Percentiles rank a stretch among this genome's conserved stretches.
These are phyloP conservation scores for Paratrypauchen microcephalus DNA, from an alignment of 2,797 vertebrate genomes.

Conservation along the genomic window DNA sequence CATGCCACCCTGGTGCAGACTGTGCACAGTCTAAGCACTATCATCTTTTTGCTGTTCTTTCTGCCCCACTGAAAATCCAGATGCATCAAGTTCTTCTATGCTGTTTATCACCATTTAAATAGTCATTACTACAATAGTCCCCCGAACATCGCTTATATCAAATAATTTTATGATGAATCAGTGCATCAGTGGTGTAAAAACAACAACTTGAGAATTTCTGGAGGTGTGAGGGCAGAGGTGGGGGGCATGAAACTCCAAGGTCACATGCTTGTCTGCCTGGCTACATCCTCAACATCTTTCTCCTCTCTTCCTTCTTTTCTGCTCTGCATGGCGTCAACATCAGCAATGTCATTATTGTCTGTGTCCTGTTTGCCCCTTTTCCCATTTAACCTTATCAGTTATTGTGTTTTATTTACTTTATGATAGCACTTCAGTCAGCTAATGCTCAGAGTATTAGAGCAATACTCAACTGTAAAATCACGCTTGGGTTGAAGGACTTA, in stretches of 20 bases:
- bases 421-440: not conserved
- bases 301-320: constrained; percentile 40
- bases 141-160: not conserved
- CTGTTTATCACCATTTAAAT: constrained; percentile 26
- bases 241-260: constrained; percentile 66
- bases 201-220: constrained; percentile 60
- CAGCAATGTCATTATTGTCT: constrained; percentile 52
- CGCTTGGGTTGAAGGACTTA: not conserved
- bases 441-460: not conserved
- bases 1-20: constrained; percentile 51
- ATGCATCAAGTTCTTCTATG: constrained; percentile 62
- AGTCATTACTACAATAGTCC: not conserved
- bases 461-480: not conserved
- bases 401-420: constrained; percentile 28
- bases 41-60: constrained; percentile 55
- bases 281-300: constrained; percentile 44
- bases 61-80: constrained; percentile 52
- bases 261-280: constrained; percentile 66
- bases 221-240: constrained; percentile 65
- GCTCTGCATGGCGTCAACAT: constrained; percentile 67
- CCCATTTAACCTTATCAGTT: constrained; percentile 32
- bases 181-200: constrained; percentile 20
- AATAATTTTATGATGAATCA: not conserved
- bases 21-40: constrained; percentile 36
- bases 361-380: constrained; percentile 56